phyloP scores from a whole-genome alignment of 2,888 invertebrate species.

The Syrphus vitripennis region DNA sequence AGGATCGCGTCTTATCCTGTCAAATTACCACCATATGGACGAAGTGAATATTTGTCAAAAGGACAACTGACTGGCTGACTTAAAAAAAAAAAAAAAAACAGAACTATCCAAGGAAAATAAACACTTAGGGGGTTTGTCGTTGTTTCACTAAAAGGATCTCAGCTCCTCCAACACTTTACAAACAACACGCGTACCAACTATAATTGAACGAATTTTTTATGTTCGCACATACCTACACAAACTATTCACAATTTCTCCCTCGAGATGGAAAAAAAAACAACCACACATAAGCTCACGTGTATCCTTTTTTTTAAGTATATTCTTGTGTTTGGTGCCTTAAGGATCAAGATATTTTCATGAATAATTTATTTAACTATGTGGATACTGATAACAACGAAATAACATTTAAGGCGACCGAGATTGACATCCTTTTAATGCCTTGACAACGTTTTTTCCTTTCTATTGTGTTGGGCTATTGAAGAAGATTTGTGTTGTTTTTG shows the following conservation, averaged over 20 bases:
- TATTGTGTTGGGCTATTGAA: not conserved
- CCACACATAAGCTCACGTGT: constrained; percentile 20
- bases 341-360: constrained; percentile 38
- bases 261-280: not conserved
- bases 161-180: constrained; percentile 21
- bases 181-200: constrained; percentile 39
- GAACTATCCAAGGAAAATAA: constrained; percentile 23
- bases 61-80: not conserved
- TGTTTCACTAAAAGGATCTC: not conserved
- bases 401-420: constrained; percentile 55
- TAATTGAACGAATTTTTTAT: constrained; percentile 62
- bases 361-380: constrained; percentile 49
- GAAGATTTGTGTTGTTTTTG: constrained; percentile 17
- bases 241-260: constrained; percentile 8
- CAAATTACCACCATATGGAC: constrained; percentile 22
- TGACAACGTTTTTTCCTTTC: not conserved
- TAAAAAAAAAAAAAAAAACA: not conserved
- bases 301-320: constrained; percentile 13
- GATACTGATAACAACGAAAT: constrained; percentile 40
- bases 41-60: not conserved
- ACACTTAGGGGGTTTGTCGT: constrained; percentile 11
- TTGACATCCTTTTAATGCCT: constrained; percentile 53
- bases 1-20: too few species aligned
- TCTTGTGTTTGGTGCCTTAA: constrained; percentile 13
- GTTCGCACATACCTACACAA: constrained; percentile 42